Percentiles rank a stretch among this genome's conserved stretches.
phyloP scores from a whole-genome alignment of 2,888 invertebrate species.

The Lepidochitona cinerea region DNA sequence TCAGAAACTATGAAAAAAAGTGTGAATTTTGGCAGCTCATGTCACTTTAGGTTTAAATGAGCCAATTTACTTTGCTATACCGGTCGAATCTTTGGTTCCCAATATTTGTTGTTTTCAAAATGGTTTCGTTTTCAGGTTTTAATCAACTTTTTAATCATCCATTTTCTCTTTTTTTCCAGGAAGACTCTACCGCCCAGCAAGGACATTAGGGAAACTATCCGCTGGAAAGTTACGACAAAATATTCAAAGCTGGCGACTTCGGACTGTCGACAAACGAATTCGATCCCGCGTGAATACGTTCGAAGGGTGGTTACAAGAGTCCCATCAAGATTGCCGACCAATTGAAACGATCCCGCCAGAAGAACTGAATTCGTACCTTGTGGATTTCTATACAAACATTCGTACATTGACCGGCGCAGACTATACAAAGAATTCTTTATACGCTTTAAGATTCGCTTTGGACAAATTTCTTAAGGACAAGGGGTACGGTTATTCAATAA shows the following conservation, averaged over 20 bases:
- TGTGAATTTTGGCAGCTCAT: no score
- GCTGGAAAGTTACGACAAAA: no score
- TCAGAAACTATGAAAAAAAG: no score
- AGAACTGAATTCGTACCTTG: background rate
- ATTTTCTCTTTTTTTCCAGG: no score
- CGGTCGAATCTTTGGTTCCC: no score
- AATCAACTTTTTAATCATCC: no score
- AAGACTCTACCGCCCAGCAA: no score
- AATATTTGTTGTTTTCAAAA: no score
- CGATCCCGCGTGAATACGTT: background rate
- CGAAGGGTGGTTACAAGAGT: background rate
- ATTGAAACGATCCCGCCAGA: background rate
- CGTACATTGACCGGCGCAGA: background rate
- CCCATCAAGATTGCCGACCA: background rate
- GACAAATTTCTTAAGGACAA: background rate
- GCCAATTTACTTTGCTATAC: no score
- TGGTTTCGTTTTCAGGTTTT: no score
- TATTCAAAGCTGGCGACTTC: background rate
- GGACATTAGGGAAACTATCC: no score
- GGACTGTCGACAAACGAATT: background rate
- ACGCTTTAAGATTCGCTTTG: background rate
- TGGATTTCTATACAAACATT: background rate
- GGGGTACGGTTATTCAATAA: background rate
- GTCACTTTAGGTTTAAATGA: no score
- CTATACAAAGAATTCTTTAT: background rate